Evolutionary conservation across 2,797 vertebrate species (phyloP).

Genomic region (Pangasius krempfi): DNA sequence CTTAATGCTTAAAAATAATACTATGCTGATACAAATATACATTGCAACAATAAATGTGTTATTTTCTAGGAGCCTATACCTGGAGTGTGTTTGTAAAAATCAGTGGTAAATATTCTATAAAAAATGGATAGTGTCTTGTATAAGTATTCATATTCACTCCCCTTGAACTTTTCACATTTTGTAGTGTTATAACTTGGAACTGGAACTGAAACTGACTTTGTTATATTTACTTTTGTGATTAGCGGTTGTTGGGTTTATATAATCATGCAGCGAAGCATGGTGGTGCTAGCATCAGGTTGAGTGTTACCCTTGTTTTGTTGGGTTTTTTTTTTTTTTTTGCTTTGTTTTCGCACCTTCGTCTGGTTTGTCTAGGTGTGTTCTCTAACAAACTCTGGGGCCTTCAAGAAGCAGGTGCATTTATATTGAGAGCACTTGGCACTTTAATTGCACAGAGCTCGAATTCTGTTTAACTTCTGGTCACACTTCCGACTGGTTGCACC

Average conservation of each 20-base stretch:
- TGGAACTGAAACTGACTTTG: neutral
- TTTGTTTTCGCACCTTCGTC: neutral
- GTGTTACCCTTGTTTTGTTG: neutral
- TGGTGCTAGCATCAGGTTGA: neutral
- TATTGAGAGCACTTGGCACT: neutral
- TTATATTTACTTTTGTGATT: neutral
- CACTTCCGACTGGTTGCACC: neutral
- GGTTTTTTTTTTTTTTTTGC: neutral
- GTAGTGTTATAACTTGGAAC: neutral
- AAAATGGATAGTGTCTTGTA: neutral
- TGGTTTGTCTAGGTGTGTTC: neutral
- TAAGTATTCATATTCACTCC: neutral
- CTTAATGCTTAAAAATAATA: neutral
- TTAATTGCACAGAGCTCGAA: neutral
- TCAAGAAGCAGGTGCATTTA: neutral
- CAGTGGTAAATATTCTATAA: neutral
- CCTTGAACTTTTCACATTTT: neutral
- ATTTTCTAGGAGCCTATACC: neutral
- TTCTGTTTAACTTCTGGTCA: neutral
- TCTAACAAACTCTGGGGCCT: neutral
- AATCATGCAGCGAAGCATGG: neutral
- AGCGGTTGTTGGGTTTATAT: neutral
- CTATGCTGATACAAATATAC: neutral
- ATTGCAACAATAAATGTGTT: neutral
- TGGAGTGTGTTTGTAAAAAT: neutral